Evolutionary conservation across 2,113 vertebrate genomes (phyloP), one percentile per base, ranked within the genome.

Genomic region (Thinocorus orbignyianus): DNA sequence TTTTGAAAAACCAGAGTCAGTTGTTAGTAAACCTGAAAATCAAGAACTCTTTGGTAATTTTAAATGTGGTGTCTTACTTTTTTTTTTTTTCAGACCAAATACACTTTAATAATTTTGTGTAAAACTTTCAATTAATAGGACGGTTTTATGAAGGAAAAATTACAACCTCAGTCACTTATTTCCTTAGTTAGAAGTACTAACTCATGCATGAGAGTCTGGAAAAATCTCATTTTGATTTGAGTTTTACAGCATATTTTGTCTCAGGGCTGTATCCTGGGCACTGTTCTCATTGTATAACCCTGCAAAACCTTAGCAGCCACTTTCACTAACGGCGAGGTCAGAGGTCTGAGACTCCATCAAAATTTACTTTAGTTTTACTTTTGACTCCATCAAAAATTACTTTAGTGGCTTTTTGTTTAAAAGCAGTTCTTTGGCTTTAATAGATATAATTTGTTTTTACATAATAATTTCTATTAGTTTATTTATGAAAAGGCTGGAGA

Each of bases 241-340:
- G 1, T 48, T 82, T 55, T 44, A 26, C 31, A 18, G 33, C 23
- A 2, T 26, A 8, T 78, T 88, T 74, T 87, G 18, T 37, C 15
- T 60, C 10, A 1, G 48, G 2, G 11, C 17, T 65, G 10, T 61
- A 13, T 46, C 66, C 24, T 1, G 0, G 28, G 11, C 17, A 55
- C 8, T 51, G 8, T 46, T 70, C 23, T 31, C 15, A 37, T 15
- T 6, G 28, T 33, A 26, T 41, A 79, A 74, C 17, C 46, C 26
- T 44, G 37, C 23, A 60, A 42, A 58, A 88, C 13, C 42, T 46
- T 42, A 55, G 41, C 12, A 8, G 26, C 37, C 39, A 5, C 5
- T 70, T 79, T 60, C 23, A 22, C 11, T 42, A 28, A 10, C 5
- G 44, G 23, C 0, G 0, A 25, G 10, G 2, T 6, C 24, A 17